Evolutionary conservation across 2,113 vertebrate genomes (phyloP), one percentile per base, ranked within the genome.

Genomic region (Neodontobutis hainanensis): DNA sequence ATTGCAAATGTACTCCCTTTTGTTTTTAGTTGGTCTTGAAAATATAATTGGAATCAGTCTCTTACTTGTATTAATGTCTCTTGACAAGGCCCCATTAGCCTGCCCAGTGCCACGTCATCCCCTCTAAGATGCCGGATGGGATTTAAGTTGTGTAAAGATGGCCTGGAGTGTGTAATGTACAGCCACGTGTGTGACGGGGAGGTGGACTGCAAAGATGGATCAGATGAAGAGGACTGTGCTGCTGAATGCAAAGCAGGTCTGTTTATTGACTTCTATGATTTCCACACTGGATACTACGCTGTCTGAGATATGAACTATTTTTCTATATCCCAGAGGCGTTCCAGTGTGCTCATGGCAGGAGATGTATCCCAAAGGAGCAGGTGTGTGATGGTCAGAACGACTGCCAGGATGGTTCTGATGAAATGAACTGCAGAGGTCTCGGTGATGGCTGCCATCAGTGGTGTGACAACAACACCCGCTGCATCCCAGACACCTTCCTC

Each of bases 361-460:
- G 86, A 57, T 97, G 95, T 1, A 65, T 97, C 32, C 85, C 90
- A n/a, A 62, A 49, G 5, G 87, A 87, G 44, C 89, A 87, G 7
- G 11, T 94, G 58, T 96, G 95, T 16, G 93, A 97, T 3, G 94
- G 94, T 1, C 87, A 92, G 40, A 80, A 81, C 78, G 69, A 92
- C 85, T 96, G 96, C 55, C 81, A 55, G 4, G 95, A 97, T 52
- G 92, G 87, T 7, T 96, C 95, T 0, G 95, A 97, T 66, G 95
- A 97, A 72, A 70, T 78, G 16, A 89, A 89, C 8, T 97, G 95
- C 77, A 85, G 80, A 0, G 0, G 0, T 60, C 49, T 15, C 76
- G 89, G 78, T 0, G 86, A 87, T 1, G 86, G 87, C 2, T 97
- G 96, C 12, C 86, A 91, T 51, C 85, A 93, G 11, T 91, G 8